A percentile compares a stretch with the other conserved stretches of the same genome.
phyloP scores from a whole-genome alignment of 2,888 invertebrate species.

The Idaea biselata region DNA sequence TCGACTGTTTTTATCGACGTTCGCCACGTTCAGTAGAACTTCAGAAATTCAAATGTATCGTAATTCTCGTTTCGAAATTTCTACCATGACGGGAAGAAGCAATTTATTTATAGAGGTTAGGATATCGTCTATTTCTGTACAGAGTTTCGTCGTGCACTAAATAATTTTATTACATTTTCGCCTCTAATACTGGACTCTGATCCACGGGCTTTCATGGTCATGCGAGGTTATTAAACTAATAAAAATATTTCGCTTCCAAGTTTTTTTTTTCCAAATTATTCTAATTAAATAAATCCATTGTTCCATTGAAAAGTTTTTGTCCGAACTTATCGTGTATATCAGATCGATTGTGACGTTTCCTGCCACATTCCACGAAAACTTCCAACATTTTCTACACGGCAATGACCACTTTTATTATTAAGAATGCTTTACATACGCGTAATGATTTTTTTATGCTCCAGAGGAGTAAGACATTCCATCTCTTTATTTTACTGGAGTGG shows the following conservation, averaged over 20 bases:
- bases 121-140: not conserved
- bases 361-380: constrained; percentile 31
- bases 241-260: not conserved
- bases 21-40: constrained; percentile 1
- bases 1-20: not conserved
- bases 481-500: constrained; percentile 38
- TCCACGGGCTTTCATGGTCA: constrained; percentile 1
- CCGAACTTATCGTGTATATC: constrained; percentile 33
- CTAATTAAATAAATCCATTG: constrained; percentile 24
- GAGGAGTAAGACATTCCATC: constrained; percentile 33
- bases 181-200: not conserved
- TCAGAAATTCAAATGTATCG: not conserved
- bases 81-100: constrained; percentile 1
- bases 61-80: not conserved
- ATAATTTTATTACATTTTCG: not conserved
- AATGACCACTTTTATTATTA: constrained; percentile 33
- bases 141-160: not conserved
- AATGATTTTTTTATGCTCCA: constrained; percentile 32
- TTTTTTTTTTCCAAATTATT: constrained; percentile 15
- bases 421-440: constrained; percentile 35
- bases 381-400: constrained; percentile 38
- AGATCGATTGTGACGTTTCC: constrained; percentile 43
- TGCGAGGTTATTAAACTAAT: not conserved
- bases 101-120: not conserved
- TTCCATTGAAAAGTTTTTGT: constrained; percentile 23